Conservation (phyloP, 2,113 vertebrate genomes). For the Phylloscopus trochiloides region DNA sequence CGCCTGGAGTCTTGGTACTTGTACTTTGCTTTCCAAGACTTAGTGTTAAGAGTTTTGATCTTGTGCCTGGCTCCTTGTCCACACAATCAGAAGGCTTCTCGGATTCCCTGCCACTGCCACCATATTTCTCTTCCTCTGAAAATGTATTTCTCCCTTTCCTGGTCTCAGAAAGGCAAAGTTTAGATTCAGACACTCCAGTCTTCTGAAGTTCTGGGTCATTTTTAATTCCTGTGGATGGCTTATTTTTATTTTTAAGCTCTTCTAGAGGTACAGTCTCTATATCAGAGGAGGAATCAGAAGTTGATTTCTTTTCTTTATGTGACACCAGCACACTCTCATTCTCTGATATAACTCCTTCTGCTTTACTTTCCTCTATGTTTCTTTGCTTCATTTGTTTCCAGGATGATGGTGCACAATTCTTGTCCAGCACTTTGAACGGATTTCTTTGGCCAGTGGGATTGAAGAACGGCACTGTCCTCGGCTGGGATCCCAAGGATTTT, state of each 20-base stretch:
- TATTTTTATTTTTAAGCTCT: constrained; percentile 68
- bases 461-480: not conserved
- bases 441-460: constrained; percentile 75
- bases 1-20: not conserved
- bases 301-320: not conserved
- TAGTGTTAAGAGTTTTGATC: not conserved
- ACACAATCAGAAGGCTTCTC: not conserved
- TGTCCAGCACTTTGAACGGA: constrained; percentile 82
- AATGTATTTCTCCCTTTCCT: not conserved
- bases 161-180: not conserved
- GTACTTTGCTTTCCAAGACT: not conserved
- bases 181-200: not conserved
- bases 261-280: constrained; percentile 48
- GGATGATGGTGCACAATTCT: constrained; percentile 59
- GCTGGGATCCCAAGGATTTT: constrained; percentile 15
- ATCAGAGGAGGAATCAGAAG: not conserved
- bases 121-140: not conserved
- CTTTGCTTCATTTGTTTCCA: constrained; percentile 63
- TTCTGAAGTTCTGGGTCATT: not conserved
- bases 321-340: not conserved
- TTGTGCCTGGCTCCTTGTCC: not conserved
- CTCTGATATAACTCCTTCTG: not conserved
- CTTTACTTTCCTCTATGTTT: not conserved
- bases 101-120: not conserved
- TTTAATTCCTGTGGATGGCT: not conserved